A percentile compares a stretch with the other conserved stretches of the same genome.
Evolutionary conservation across 2,888 invertebrate genomes (phyloP).

Genomic region (Coenonympha glycerion): DNA sequence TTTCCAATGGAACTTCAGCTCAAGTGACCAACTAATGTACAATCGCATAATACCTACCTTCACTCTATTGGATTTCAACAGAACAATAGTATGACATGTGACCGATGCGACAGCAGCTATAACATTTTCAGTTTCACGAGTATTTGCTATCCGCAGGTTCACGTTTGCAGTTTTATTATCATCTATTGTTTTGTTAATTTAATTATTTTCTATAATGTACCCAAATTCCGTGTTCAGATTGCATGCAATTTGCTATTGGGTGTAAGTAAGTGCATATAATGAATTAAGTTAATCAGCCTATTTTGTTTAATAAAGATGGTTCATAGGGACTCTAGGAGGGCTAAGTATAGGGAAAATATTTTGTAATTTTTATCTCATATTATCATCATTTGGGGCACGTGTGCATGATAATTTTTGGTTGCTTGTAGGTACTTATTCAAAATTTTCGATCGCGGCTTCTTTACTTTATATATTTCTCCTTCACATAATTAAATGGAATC

Average conservation of each 20-base stretch:
- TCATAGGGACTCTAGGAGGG: too few relatives aligned
- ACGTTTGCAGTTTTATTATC: neutral
- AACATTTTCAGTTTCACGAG: neutral
- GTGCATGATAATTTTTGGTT: neutral
- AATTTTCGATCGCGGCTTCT: neutral
- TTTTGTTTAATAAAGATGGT: too few relatives aligned
- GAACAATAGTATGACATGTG: neutral
- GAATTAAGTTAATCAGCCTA: too few relatives aligned
- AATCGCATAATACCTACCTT: neutral
- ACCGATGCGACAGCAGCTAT: neutral
- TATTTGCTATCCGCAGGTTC: neutral
- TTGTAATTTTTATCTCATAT: neutral
- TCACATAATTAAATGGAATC: neutral
- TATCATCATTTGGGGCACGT: neutral
- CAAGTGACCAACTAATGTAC: neutral
- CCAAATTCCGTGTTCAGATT: neutral
- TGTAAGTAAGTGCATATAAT: neutral
- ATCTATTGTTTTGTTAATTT: neutral
- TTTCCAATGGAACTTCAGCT: conserved; percentile 37
- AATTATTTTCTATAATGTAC: neutral
- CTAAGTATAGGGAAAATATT: too few relatives aligned
- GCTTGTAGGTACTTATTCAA: neutral
- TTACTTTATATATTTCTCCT: neutral
- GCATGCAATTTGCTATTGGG: neutral
- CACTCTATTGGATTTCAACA: neutral